Base-by-base conservation (phyloP, 2,888 invertebrate genomes). In the Mechanitis mazaeus region DNA sequence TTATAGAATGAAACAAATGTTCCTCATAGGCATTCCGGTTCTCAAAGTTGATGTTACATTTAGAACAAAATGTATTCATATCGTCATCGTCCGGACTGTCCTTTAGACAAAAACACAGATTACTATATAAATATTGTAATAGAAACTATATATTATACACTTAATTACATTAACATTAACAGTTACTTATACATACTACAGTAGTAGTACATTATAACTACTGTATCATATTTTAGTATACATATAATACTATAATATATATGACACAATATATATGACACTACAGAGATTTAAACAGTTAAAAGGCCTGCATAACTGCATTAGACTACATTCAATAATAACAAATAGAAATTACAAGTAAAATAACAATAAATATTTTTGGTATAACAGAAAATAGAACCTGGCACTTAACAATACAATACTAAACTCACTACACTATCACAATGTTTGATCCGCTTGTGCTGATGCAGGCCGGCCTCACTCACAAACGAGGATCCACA, bases 401-500 rank as follows among this genome's bases (percentile, higher is more conserved):
- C 38, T 38, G 38, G 38, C 5, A 38, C 38, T 38, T 6, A 6
- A 38, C 38, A 2, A 9, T 9, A 42, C 42, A 5, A 42, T n/a
- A 9, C 11, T 3, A 33, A 46, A 76, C 81, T 77, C 20, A 83
- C 83, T 28, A 74, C 62, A 0, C 77, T 72, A 33, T 69, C 60
- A 3, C 79, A 68, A 56, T 87, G 88, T 65, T 83, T 86, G 9
- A 83, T 68, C 5, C 76, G 71, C 69, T 76, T 77, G 69, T 88
- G 88, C 56, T 81, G 81, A 0, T 74, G 74, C 5, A 89, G 71
- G 0, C 89, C 89, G 0, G 78, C 71, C 7, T 66, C 69, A 54
- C 85, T 85, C n/a, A 87, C 88, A 72, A 85, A 87, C 6, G 86
- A 84, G 0, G 75, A 81, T 2, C 89, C 89, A 69, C 89, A 89